Percentiles rank a stretch among this genome's conserved stretches.
phyloP scores from a whole-genome alignment of 2,888 invertebrate genomes.

The Pollenia griseotomentosa region DNA sequence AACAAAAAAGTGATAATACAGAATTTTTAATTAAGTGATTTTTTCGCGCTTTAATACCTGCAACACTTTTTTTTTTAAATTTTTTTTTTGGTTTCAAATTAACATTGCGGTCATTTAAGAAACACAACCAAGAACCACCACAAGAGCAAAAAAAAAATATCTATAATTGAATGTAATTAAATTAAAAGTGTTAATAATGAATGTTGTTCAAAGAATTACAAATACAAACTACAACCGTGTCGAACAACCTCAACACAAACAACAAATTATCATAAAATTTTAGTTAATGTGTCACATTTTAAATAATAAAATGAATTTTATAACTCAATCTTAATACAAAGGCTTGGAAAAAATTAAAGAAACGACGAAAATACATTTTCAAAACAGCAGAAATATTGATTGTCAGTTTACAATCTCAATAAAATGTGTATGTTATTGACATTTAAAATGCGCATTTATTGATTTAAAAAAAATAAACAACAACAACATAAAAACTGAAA shows the following conservation, averaged over 20 bases:
- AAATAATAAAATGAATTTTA: slow-evolving; percentile 55
- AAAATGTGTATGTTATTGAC: slow-evolving; percentile 69
- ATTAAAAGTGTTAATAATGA: slow-evolving; percentile 69
- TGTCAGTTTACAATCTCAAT: slow-evolving; percentile 64
- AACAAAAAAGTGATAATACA: slow-evolving; percentile 66
- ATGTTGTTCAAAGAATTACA: slow-evolving; percentile 57
- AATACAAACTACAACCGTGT: slow-evolving; percentile 3
- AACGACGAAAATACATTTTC: neutral
- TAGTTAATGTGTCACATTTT: slow-evolving; percentile 63
- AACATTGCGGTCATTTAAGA: slow-evolving; percentile 14
- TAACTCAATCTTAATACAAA: slow-evolving; percentile 58
- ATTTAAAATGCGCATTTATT: slow-evolving; percentile 75
- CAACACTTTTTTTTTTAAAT: slow-evolving; percentile 25
- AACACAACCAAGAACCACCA: slow-evolving; percentile 6
- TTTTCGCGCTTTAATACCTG: slow-evolving; percentile 41
- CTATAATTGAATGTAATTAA: slow-evolving; percentile 62
- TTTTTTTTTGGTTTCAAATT: neutral
- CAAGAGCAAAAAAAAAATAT: slow-evolving; percentile 12
- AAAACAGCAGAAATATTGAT: slow-evolving; percentile 38
- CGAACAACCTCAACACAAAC: neutral
- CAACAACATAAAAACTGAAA: neutral
- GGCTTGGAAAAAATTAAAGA: neutral
- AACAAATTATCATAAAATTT: slow-evolving; percentile 64
- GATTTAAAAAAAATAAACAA: slow-evolving; percentile 30
- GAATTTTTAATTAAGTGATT: slow-evolving; percentile 71